Base-by-base conservation (phyloP, 1,140 invertebrate species). In the Caenorhabditis latens region DNA sequence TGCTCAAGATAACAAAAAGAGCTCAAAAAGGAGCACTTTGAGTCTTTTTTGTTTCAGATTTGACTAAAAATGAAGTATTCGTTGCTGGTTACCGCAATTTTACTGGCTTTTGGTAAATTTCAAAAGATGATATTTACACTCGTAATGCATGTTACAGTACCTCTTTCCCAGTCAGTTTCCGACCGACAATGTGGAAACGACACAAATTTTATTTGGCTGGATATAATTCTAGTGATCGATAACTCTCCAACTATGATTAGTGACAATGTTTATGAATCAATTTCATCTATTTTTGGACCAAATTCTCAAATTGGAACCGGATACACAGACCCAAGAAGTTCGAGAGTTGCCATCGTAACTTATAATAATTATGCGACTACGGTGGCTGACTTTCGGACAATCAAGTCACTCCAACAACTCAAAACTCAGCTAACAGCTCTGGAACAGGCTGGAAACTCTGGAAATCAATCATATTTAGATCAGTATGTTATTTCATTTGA, bases 261-360 rank as follows among this genome's bases (percentile, higher is more conserved):
- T n/a, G 8, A 19, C 16, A 58, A 5, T 21, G n/a, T 58, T 8
- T 58, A 58, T 58, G 57, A 58, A n/a, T n/a, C 57, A 5, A 58
- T 58, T 58, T 58, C 57, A 6, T 16, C 16, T n/a, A 58, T 58
- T n/a, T 58, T 58, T n/a, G 57, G 57, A 58, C 14, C 57, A 58
- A 16, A 58, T n/a, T 58, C 57, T 21, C 57, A n/a, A 58, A 58
- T 58, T 58, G 57, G 57, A n/a, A 58, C 57, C n/a, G 16, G n/a
- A n/a, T 58, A 58, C n/a, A n/a, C 16, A n/a, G 57, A 58, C n/a
- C 57, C 57, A n/a, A 58, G 57, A 58, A 58, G 57, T 58, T n/a
- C 57, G 16, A 58, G 57, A 58, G 57, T 58, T 16, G 57, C 19
- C 16, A 58, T 58, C 8, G n/a, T 58, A 14, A 58, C 57, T 0